Evolutionary conservation across 2,113 vertebrate species (phyloP).

Genomic region (Elgaria multicarinata): DNA sequence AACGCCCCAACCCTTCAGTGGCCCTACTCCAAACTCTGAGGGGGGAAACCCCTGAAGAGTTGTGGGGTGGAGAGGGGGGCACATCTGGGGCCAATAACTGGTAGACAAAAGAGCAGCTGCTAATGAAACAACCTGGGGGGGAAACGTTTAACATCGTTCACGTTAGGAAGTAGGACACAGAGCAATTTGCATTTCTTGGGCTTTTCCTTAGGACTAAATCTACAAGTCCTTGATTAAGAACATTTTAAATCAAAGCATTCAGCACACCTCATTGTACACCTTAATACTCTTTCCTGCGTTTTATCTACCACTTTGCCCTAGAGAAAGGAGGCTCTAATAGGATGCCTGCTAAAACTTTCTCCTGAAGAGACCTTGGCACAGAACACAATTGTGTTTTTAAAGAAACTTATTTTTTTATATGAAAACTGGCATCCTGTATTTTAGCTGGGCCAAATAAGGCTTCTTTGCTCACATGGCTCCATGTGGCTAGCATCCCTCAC

Average conservation of each 20-base stretch:
- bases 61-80: neutral
- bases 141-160: neutral
- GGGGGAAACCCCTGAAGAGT: neutral
- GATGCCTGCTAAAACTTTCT: neutral
- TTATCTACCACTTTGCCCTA: neutral
- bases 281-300: neutral
- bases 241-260: neutral
- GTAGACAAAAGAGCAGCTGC: neutral
- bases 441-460: neutral
- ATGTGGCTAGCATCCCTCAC: constrained; percentile 25
- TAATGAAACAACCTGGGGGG: too few species aligned
- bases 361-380: neutral
- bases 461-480: neutral
- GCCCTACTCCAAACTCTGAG: neutral
- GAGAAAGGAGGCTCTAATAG: too few species aligned
- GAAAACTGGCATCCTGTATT: neutral
- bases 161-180: too few species aligned
- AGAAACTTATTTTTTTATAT: neutral
- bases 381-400: neutral
- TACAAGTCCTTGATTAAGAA: neutral
- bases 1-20: neutral
- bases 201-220: too few species aligned
- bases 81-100: too few species aligned
- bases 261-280: neutral
- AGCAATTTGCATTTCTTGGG: neutral